These are phyloP conservation scores for Astreopora myriophthalma DNA, from an alignment of 64 coral and sea anemone genomes.

Conservation along the genomic window DNA sequence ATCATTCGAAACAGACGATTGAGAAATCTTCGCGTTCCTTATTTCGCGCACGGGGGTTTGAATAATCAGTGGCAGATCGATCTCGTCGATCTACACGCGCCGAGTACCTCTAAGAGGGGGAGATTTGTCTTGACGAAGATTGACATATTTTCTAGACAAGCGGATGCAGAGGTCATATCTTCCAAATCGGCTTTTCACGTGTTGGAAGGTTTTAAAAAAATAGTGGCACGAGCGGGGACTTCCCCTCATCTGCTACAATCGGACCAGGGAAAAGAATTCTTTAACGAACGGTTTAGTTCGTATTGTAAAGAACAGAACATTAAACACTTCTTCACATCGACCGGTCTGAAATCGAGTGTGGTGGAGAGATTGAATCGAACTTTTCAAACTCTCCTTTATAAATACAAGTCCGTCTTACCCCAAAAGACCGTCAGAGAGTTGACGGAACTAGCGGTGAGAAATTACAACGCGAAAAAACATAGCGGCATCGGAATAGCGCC, in stretches of 20 bases:
- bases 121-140: neutral
- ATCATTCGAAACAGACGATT: neutral
- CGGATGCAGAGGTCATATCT: neutral
- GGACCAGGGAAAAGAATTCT: neutral
- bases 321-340: neutral
- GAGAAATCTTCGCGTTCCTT: neutral
- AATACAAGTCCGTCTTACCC: too few species aligned
- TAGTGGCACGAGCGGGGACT: neutral
- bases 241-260: neutral
- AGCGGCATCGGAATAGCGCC: neutral
- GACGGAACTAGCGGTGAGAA: too few species aligned
- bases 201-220: neutral
- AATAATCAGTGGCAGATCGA: neutral
- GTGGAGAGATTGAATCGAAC: neutral
- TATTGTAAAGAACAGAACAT: neutral
- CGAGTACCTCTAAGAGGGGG: neutral
- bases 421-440: too few species aligned
- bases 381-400: neutral
- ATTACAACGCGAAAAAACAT: too few species aligned
- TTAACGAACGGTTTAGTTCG: neutral
- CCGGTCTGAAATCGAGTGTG: neutral
- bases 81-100: neutral
- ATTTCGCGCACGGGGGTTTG: neutral
- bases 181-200: neutral
- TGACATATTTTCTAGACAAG: neutral